Conservation (phyloP, 2,797 vertebrate genomes). For the Gouania willdenowi region DNA sequence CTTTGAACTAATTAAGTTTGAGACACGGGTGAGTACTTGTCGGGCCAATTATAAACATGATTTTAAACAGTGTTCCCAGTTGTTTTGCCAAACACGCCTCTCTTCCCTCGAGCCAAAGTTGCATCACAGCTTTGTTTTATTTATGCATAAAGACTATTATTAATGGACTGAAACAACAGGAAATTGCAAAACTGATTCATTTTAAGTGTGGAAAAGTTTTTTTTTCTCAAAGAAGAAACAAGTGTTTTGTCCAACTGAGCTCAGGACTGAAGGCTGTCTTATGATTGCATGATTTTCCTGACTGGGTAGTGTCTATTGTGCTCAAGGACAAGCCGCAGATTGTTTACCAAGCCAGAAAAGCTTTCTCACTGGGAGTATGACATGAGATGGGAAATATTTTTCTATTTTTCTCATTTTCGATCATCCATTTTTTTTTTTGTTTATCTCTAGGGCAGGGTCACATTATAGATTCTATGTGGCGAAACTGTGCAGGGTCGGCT, state of each 20-base stretch:
- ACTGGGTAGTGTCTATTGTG: constrained; percentile 38
- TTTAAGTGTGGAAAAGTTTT: too few relatives aligned
- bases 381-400: constrained; percentile 26
- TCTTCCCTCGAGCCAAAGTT: background rate
- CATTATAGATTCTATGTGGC: background rate
- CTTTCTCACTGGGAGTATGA: constrained; percentile 18
- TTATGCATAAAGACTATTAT: too few relatives aligned
- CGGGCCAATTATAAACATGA: too few relatives aligned
- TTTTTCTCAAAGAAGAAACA: background rate
- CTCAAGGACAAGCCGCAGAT: constrained; percentile 43
- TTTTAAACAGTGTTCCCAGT: too few relatives aligned
- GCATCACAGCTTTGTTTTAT: too few relatives aligned
- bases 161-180: background rate
- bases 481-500: background rate
- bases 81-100: too few relatives aligned
- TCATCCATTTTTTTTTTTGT: too few relatives aligned
- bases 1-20: too few relatives aligned
- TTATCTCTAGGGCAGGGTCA: constrained; percentile 4
- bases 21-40: too few relatives aligned
- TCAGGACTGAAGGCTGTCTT: background rate
- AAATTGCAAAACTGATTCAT: too few relatives aligned
- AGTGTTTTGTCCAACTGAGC: background rate
- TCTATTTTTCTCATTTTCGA: background rate
- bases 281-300: constrained; percentile 5
- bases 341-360: constrained; percentile 46